A percentile compares a stretch with the other conserved stretches of the same genome.
These are phyloP conservation scores for Tigriopus californicus DNA, from an alignment of 2,888 invertebrate species.

Conservation along the genomic window DNA sequence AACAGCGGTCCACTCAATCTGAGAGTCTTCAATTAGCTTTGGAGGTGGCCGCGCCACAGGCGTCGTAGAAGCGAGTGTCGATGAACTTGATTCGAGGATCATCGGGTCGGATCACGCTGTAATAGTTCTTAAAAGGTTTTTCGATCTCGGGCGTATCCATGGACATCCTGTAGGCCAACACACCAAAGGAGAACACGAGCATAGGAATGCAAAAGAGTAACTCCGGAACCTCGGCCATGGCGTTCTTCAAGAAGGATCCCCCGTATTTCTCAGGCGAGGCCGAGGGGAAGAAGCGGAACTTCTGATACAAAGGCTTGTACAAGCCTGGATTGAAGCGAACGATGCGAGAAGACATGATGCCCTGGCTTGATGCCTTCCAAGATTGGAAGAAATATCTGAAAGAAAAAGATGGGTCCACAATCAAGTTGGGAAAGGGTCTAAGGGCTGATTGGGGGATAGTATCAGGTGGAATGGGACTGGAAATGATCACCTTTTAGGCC, in stretches of 20 bases:
- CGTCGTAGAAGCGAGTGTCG: neutral
- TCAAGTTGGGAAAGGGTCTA: too few species aligned
- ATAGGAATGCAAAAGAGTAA: neutral
- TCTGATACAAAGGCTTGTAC: neutral
- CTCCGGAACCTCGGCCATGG: neutral
- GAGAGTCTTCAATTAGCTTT: neutral
- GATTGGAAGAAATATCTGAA: too few species aligned
- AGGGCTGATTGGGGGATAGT: too few species aligned
- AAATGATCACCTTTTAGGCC: too few species aligned
- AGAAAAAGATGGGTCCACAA: too few species aligned
- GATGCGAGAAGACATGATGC: too few species aligned
- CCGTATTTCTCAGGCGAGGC: constrained; percentile 1
- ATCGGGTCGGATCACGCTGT: neutral
- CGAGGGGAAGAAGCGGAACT: neutral
- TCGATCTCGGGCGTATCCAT: neutral
- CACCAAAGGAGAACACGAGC: neutral
- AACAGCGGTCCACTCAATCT: neutral
- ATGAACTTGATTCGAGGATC: neutral
- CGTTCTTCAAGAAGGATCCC: neutral
- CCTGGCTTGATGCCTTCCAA: too few species aligned
- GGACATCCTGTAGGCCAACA: neutral
- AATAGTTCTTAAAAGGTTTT: constrained; percentile 1
- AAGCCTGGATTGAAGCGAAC: too few species aligned
- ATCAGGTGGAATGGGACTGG: too few species aligned
- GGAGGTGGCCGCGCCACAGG: neutral